These are phyloP conservation scores for Lacanobia wlatinum DNA, from an alignment of 2,888 invertebrate species.

Conservation along the genomic window DNA sequence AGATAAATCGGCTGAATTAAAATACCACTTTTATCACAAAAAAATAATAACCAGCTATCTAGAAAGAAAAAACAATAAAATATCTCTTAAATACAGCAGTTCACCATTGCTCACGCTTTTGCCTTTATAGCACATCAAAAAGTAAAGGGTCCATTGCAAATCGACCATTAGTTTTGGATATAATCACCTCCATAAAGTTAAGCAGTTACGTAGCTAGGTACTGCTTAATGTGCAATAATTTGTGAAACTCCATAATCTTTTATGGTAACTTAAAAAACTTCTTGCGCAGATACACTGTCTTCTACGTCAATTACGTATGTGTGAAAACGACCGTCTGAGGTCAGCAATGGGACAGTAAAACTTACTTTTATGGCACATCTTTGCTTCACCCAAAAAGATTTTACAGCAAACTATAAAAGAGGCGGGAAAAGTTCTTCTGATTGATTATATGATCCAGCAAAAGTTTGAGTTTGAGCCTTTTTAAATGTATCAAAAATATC, in stretches of 20 bases:
- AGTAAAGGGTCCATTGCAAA: conserved; percentile 64
- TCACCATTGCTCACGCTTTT: conserved; percentile 49
- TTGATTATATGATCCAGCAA: neutral
- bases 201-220: conserved; percentile 39
- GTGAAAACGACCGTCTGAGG: conserved; percentile 20
- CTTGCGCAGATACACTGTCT: conserved; percentile 1
- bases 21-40: conserved; percentile 51
- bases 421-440: neutral
- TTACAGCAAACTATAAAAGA: neutral
- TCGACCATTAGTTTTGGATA: conserved; percentile 55
- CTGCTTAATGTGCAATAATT: conserved; percentile 50
- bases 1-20: conserved; percentile 65
- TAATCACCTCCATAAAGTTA: conserved; percentile 49
- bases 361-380: neutral
- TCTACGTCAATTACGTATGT: conserved; percentile 23
- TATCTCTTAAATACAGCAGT: conserved; percentile 27
- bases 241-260: conserved; percentile 44
- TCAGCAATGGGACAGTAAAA: conserved; percentile 14
- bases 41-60: conserved; percentile 16
- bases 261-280: conserved; percentile 31
- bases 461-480: too few species aligned
- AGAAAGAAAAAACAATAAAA: conserved; percentile 20
- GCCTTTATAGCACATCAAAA: conserved; percentile 56
- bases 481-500: neutral
- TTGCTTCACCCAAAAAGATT: neutral